A percentile compares a stretch with the other conserved stretches of the same genome.
These are phyloP conservation scores for Grammomys dolichurus DNA, from an alignment of 2,113 vertebrate species.

Conservation along the genomic window DNA sequence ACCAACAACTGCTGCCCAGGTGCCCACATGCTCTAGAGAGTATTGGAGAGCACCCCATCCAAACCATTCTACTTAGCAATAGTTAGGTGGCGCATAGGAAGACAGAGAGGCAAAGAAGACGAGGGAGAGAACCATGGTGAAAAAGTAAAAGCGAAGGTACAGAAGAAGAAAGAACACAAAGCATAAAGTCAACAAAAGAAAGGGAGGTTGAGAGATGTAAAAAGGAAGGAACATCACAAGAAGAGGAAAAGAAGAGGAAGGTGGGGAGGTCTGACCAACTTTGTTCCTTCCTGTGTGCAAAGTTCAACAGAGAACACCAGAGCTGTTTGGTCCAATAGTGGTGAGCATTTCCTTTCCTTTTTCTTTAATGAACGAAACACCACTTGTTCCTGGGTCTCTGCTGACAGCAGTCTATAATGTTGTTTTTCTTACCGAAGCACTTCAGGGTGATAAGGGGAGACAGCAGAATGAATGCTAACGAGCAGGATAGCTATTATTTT, in stretches of 20 bases:
- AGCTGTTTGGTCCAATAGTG: neutral
- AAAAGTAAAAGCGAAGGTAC: neutral
- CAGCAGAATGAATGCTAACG: slow-evolving; percentile 5
- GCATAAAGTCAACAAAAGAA: neutral
- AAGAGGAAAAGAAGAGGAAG: neutral
- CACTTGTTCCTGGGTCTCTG: neutral
- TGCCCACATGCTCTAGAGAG: neutral
- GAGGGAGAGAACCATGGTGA: neutral
- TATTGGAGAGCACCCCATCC: neutral
- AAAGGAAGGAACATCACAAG: neutral
- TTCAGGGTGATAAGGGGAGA: slow-evolving; percentile 8
- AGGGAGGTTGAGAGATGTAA: neutral
- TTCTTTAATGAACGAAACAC: neutral
- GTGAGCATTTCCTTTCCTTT: neutral
- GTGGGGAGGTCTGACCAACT: neutral
- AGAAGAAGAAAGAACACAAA: neutral
- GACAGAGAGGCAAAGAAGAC: neutral
- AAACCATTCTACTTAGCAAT: neutral
- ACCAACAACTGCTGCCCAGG: neutral
- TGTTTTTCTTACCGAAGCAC: neutral
- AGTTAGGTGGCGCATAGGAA: neutral
- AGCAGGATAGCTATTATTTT: slow-evolving; percentile 52
- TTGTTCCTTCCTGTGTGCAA: neutral
- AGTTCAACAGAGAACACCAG: neutral
- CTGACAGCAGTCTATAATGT: slow-evolving; percentile 22